A percentile compares a stretch with the other conserved stretches of the same genome.
Conservation (phyloP, 2,888 invertebrate species). For the Hybos culiciformis region DNA sequence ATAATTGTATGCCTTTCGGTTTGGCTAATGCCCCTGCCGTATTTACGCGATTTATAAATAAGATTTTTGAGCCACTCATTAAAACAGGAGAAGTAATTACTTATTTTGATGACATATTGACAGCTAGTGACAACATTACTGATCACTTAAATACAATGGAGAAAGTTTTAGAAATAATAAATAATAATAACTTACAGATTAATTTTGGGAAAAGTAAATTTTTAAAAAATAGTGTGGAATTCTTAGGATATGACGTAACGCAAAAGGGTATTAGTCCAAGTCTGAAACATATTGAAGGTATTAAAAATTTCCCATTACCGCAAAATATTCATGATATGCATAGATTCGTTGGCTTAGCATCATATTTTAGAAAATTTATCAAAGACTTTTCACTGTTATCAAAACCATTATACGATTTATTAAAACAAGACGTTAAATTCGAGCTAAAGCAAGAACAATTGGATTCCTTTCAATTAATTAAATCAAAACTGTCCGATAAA, state of each 20-base stretch:
- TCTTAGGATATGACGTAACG: background rate
- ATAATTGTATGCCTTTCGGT: background rate
- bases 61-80: slow-evolving; percentile 1
- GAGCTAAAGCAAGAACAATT: background rate
- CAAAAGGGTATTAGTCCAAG: background rate
- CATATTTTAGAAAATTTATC: slow-evolving; percentile 14
- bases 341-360: slow-evolving; percentile 17
- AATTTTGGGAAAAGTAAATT: too few species aligned
- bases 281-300: background rate
- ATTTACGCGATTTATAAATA: slow-evolving; percentile 7
- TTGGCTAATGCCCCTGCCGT: slow-evolving; percentile 3
- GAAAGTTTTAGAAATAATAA: background rate
- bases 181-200: background rate
- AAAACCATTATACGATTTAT: background rate
- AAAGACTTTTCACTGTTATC: background rate
- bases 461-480: background rate
- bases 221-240: background rate
- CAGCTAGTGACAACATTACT: background rate
- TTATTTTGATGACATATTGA: slow-evolving; percentile 7
- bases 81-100: slow-evolving; percentile 1
- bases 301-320: background rate
- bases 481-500: background rate
- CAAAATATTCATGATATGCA: slow-evolving; percentile 12
- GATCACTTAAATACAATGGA: background rate
- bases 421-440: slow-evolving; percentile 3